A percentile compares a stretch with the other conserved stretches of the same genome.
phyloP scores from a whole-genome alignment of 2,113 vertebrate genomes.

The Dermatemys mawii region DNA sequence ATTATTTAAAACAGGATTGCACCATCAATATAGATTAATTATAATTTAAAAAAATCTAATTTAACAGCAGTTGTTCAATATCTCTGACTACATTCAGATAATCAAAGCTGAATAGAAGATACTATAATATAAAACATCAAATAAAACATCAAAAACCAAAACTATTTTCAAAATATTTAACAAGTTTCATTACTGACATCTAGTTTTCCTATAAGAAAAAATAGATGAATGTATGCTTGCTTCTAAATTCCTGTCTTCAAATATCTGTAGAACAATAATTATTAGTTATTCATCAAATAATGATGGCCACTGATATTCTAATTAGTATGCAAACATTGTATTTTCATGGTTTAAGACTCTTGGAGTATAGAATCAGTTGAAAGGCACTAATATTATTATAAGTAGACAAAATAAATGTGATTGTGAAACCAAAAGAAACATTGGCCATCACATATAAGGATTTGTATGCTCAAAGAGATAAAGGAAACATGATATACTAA shows the following conservation, averaged over 20 bases:
- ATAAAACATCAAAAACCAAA: not conserved
- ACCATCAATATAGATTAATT: not conserved
- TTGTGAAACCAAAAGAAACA: not conserved
- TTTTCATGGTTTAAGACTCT: not conserved
- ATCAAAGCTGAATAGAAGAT: not conserved
- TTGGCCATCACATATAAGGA: not conserved
- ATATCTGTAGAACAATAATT: too few relatives aligned
- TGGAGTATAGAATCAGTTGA: not conserved
- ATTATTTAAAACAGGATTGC: not conserved
- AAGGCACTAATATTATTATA: not conserved
- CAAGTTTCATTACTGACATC: not conserved
- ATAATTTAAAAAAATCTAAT: not conserved
- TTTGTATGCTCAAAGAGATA: not conserved
- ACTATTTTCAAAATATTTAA: not conserved
- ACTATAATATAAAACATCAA: not conserved
- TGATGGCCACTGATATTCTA: too few relatives aligned
- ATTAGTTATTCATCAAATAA: too few relatives aligned
- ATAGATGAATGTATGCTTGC: too few relatives aligned
- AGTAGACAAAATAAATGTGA: not conserved
- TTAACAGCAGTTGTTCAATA: not conserved
- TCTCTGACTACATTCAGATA: not conserved
- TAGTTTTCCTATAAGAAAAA: not conserved
- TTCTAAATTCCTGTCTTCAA: too few relatives aligned
- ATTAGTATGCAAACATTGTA: not conserved
- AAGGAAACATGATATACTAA: not conserved